phyloP scores from a whole-genome alignment of 2,888 invertebrate genomes.

The Chorisops tibialis region DNA sequence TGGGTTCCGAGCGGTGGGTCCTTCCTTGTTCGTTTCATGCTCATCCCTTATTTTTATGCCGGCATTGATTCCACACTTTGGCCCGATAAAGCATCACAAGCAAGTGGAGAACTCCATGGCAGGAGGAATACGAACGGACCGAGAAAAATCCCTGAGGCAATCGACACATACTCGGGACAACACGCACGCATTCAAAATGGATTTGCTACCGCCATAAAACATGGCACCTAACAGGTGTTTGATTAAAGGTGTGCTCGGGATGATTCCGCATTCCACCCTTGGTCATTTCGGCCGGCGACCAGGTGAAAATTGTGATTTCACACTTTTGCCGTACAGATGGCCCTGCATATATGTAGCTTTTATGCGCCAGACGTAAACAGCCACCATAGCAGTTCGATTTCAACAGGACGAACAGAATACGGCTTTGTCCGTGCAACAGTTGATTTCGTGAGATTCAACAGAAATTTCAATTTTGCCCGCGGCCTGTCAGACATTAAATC shows the following conservation, averaged over 20 bases:
- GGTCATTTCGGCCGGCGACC: not conserved
- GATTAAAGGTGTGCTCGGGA: constrained; percentile 31
- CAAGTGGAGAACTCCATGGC: not conserved
- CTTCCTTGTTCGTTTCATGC: not conserved
- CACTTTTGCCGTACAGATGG: constrained; percentile 17
- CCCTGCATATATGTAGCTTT: not conserved
- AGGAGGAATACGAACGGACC: not conserved
- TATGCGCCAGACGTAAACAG: not conserved
- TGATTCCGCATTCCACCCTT: constrained; percentile 13
- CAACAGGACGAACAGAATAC: not conserved
- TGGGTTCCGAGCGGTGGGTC: not conserved
- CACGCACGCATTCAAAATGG: constrained; percentile 31
- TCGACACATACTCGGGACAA: constrained; percentile 29
- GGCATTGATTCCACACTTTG: constrained; percentile 18
- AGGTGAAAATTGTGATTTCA: constrained; percentile 30
- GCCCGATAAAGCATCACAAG: not conserved
- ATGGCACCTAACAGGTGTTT: constrained; percentile 34
- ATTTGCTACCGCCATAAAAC: constrained; percentile 32
- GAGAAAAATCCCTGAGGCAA: constrained; percentile 23
- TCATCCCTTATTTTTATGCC: constrained; percentile 20
- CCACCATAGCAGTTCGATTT: not conserved
- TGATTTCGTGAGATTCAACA: constrained; percentile 21
- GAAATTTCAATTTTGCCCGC: constrained; percentile 11
- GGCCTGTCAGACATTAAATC: not conserved
- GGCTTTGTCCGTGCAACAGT: constrained; percentile 23